phyloP scores from a whole-genome alignment of 1,140 invertebrate species.

The Drosophila rufa region DNA sequence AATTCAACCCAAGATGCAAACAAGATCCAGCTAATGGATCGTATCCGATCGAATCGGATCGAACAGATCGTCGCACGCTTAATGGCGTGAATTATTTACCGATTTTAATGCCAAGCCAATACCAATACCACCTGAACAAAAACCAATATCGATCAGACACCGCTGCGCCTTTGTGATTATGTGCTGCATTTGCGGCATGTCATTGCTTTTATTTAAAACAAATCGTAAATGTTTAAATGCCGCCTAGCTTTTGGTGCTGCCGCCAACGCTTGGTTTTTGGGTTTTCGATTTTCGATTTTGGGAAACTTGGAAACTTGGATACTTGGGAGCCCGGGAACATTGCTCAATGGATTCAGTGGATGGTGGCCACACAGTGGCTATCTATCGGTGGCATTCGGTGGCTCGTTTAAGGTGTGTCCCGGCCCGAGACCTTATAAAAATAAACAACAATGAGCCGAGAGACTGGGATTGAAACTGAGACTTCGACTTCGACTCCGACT shows the following conservation, averaged over 20 bases:
- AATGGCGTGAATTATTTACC: conserved; percentile 80
- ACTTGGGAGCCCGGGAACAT: conserved; percentile 26
- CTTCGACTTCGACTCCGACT: conserved; percentile 4
- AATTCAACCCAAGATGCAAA: conserved; percentile 40
- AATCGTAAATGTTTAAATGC: conserved; percentile 80
- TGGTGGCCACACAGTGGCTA: conserved; percentile 66
- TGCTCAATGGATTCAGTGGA: conserved; percentile 43
- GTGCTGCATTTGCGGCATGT: conserved; percentile 64
- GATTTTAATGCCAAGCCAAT: conserved; percentile 79
- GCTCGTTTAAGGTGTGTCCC: conserved; percentile 72
- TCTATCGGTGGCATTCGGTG: conserved; percentile 75
- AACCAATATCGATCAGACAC: conserved; percentile 51
- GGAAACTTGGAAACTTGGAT: conserved; percentile 5
- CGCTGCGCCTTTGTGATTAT: conserved; percentile 69
- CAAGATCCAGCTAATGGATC: conserved; percentile 60
- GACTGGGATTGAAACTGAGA: conserved; percentile 43
- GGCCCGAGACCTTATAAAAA: conserved; percentile 71
- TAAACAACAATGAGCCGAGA: conserved; percentile 61
- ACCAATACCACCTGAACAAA: conserved; percentile 39
- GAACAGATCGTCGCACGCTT: conserved; percentile 72
- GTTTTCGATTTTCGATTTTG: background rate
- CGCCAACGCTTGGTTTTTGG: conserved; percentile 46
- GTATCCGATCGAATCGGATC: conserved; percentile 5
- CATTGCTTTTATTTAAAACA: conserved; percentile 81
- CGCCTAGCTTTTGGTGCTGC: conserved; percentile 65